Evolutionary conservation across 2,113 vertebrate genomes (phyloP).

Genomic region (Dicentrarchus labrax): DNA sequence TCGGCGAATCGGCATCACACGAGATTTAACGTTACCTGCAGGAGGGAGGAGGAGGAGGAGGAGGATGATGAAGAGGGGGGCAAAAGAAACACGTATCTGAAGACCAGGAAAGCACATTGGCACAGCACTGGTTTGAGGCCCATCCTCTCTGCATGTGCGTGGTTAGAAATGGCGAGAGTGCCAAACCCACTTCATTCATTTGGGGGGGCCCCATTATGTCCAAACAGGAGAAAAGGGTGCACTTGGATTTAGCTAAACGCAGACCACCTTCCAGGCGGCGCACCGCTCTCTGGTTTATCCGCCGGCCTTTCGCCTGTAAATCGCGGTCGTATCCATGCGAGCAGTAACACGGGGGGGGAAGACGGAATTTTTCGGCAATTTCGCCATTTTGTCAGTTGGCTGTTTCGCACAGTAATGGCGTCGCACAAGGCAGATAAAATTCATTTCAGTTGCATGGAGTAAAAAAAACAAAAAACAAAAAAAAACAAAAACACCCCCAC

Average conservation of each 20-base stretch:
- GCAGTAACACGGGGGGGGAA: neutral
- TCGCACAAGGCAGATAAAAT: constrained; percentile 76
- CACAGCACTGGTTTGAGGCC: neutral
- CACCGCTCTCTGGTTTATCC: neutral
- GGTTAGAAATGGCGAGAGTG: neutral
- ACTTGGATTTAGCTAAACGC: neutral
- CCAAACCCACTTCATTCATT: constrained; percentile 74
- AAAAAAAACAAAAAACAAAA: neutral
- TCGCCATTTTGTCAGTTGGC: constrained; percentile 87
- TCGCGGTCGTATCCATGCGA: too few species aligned
- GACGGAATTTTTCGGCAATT: constrained; percentile 65
- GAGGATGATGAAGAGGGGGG: too few species aligned
- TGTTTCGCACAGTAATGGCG: constrained; percentile 84
- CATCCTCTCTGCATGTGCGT: neutral
- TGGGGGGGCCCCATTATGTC: constrained; percentile 31
- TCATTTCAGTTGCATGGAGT: constrained; percentile 52
- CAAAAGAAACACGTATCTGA: neutral
- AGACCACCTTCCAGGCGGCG: neutral
- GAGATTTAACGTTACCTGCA: constrained; percentile 41
- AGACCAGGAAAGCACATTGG: neutral
- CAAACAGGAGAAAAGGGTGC: constrained; percentile 1
- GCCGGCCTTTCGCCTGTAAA: neutral
- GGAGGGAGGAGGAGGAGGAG: neutral
- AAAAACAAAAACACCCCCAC: too few species aligned
- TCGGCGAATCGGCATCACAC: constrained; percentile 94